A percentile compares a stretch with the other conserved stretches of the same genome.
phyloP scores from a whole-genome alignment of 2,888 invertebrate species.

The Eilema griseolum region DNA sequence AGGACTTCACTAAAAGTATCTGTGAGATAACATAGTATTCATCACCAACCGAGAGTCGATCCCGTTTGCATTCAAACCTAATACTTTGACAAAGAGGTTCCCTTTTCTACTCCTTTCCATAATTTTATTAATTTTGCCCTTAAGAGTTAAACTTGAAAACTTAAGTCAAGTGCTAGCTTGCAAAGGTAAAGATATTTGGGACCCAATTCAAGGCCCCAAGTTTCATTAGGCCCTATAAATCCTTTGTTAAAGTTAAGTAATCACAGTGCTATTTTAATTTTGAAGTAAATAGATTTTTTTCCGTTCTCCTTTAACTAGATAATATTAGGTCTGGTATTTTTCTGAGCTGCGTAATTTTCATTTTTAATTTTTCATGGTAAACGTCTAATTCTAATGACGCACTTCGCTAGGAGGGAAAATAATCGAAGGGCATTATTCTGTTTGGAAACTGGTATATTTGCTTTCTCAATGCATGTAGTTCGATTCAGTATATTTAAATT shows the following conservation, averaged over 20 bases:
- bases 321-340: neutral
- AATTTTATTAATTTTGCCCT: too few relatives aligned
- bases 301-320: neutral
- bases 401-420: neutral
- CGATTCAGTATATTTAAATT: neutral
- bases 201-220: neutral
- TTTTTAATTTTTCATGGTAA: neutral
- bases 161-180: too few relatives aligned
- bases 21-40: too few relatives aligned
- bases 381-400: neutral
- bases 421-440: neutral
- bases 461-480: neutral
- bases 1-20: neutral
- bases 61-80: too few relatives aligned
- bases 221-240: neutral
- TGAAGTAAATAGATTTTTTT: neutral
- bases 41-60: too few relatives aligned
- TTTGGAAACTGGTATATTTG: neutral
- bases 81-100: too few relatives aligned
- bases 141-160: too few relatives aligned
- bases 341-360: neutral
- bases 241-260: neutral
- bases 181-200: neutral
- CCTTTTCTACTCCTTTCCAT: too few relatives aligned
- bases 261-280: neutral